A percentile compares a stretch with the other conserved stretches of the same genome.
These are phyloP conservation scores for Ctenodactylus gundi DNA, from an alignment of 2,113 vertebrate genomes.

Conservation along the genomic window DNA sequence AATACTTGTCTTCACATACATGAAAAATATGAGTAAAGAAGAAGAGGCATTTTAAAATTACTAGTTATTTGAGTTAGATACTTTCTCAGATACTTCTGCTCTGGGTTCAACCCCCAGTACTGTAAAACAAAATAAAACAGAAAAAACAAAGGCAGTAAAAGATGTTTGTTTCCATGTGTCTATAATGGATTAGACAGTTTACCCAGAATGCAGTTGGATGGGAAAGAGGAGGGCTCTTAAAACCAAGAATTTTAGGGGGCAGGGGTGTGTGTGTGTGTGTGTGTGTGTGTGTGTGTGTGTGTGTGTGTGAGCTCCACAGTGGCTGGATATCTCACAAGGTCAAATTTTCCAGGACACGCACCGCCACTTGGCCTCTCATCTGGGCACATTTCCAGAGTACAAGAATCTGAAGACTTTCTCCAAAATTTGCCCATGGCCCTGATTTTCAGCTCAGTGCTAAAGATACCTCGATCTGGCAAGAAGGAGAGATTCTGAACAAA, in stretches of 20 bases:
- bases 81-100: not conserved
- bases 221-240: not conserved
- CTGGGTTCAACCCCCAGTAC: too few species aligned
- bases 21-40: not conserved
- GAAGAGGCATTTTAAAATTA: not conserved
- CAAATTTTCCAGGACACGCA: not conserved
- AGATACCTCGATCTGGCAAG: not conserved
- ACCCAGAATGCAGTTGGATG: not conserved
- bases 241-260: too few species aligned
- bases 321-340: not conserved
- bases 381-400: not conserved
- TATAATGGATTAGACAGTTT: not conserved
- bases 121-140: not conserved
- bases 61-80: not conserved
- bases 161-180: not conserved
- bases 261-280: too few species aligned
- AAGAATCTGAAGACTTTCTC: not conserved
- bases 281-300: too few species aligned
- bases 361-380: not conserved
- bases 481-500: constrained; percentile 3
- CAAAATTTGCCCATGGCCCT: not conserved
- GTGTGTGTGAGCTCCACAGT: not conserved
- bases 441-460: not conserved
- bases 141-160: not conserved
- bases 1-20: not conserved